Evolutionary conservation across 2,888 invertebrate species (phyloP), one percentile per base, ranked within the genome.

Genomic region (Chalcis sispes): DNA sequence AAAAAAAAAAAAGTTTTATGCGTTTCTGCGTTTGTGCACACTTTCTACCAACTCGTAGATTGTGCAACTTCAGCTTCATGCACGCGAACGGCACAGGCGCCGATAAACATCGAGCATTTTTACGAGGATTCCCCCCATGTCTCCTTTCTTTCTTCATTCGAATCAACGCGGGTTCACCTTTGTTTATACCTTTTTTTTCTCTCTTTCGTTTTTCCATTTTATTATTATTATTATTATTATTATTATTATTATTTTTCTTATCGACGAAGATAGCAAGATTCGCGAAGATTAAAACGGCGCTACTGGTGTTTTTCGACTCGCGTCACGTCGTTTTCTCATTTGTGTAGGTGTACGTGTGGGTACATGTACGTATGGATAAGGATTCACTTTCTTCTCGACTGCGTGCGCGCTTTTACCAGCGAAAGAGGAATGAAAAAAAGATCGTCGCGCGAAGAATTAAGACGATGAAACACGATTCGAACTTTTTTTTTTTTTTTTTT

Each of bases 331-430:
- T 62, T 15, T n/a, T 29, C 29, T 54, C 27, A 27, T 54, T 67
- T 70, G 36, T 70, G 46, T 23, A 13, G 8, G 25, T 25, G 25
- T 62, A 25, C 61, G 69, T 42, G 40, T 74, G 67, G 56, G 54
- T 62, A 42, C n/a, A n/a, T n/a, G n/a, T n/a, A n/a, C n/a, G n/a
- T 46, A 27, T 46, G 40, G 32, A 46, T 46, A 52, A 50, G 70
- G 75, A 75, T 75, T 75, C 70, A 75, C 75, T 75, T 75, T 75
- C 75, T 75, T 74, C 64, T 56, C 42, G 66, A 50, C 40, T 50
- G 66, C 72, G 59, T 36, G 52, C 25, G 52, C 32, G 61, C 61
- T 48, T 66, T 65, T 59, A 72, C 58, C 52, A 58, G 58, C 42
- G 42, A 13, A 8, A 50, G 48, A 23, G 42, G 46, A 56, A n/a